Evolutionary conservation across 2,113 vertebrate species (phyloP).

Genomic region (Ophthalmolycus amberensis): DNA sequence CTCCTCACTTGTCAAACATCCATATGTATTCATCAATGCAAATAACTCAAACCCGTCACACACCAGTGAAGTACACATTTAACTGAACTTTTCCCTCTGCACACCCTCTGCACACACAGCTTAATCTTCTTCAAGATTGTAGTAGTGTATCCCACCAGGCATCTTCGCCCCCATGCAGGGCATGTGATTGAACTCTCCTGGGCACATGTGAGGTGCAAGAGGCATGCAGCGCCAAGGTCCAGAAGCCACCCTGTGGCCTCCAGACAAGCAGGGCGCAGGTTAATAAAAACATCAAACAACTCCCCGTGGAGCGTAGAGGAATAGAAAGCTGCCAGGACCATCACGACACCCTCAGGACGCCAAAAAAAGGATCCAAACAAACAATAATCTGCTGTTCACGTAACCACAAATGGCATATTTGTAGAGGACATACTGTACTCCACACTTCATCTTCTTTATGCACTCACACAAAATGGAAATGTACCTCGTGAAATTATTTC

Average conservation of each 20-base stretch:
- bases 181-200: slow-evolving; percentile 78
- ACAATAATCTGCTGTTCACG: slow-evolving; percentile 47
- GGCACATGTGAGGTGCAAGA: slow-evolving; percentile 57
- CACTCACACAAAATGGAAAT: slow-evolving; percentile 25
- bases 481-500: slow-evolving; percentile 24
- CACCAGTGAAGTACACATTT: slow-evolving; percentile 23
- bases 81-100: slow-evolving; percentile 36
- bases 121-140: slow-evolving; percentile 67
- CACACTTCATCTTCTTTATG: slow-evolving; percentile 7
- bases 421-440: slow-evolving; percentile 22
- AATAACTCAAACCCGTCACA: slow-evolving; percentile 36
- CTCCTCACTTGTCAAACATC: slow-evolving; percentile 19
- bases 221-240: slow-evolving; percentile 58
- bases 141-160: slow-evolving; percentile 49
- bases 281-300: slow-evolving; percentile 81
- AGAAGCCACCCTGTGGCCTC: slow-evolving; percentile 53
- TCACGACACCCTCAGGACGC: slow-evolving; percentile 26
- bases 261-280: slow-evolving; percentile 64
- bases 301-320: slow-evolving; percentile 54
- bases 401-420: slow-evolving; percentile 30
- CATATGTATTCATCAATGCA: slow-evolving; percentile 43
- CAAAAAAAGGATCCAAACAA: slow-evolving; percentile 53
- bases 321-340: slow-evolving; percentile 51
- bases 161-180: slow-evolving; percentile 54
- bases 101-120: slow-evolving; percentile 37